Evolutionary conservation across 2,888 invertebrate genomes (phyloP).

Genomic region (Halocaridina rubra): DNA sequence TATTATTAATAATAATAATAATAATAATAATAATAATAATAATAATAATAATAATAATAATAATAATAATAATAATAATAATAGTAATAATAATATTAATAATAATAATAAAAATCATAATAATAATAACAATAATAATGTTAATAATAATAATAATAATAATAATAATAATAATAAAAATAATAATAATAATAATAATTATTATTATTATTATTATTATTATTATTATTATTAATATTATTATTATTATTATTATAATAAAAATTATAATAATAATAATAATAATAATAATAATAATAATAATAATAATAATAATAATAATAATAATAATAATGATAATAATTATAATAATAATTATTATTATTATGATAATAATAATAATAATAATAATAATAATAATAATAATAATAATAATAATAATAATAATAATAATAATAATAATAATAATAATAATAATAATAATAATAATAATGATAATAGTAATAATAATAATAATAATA

Average conservation of each 20-base stretch:
- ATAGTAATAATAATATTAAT: background rate
- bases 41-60: background rate
- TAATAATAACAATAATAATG: background rate
- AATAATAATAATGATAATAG: background rate
- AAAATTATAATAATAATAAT: background rate
- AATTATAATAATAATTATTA: background rate
- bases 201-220: background rate
- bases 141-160: background rate
- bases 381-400: background rate
- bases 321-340: background rate
- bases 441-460: background rate
- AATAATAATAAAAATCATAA: background rate
- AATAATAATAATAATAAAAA: background rate
- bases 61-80: background rate
- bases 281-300: background rate
- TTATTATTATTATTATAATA: background rate
- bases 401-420: background rate
- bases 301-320: background rate
- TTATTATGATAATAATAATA: background rate
- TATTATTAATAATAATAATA: background rate
- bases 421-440: background rate
- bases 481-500: background rate
- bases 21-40: background rate
- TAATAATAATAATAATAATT: background rate
- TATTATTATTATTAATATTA: background rate